Percentiles rank a stretch among this genome's conserved stretches.
Conservation (phyloP, 2,888 invertebrate genomes). For the Serrognathus titanus region DNA sequence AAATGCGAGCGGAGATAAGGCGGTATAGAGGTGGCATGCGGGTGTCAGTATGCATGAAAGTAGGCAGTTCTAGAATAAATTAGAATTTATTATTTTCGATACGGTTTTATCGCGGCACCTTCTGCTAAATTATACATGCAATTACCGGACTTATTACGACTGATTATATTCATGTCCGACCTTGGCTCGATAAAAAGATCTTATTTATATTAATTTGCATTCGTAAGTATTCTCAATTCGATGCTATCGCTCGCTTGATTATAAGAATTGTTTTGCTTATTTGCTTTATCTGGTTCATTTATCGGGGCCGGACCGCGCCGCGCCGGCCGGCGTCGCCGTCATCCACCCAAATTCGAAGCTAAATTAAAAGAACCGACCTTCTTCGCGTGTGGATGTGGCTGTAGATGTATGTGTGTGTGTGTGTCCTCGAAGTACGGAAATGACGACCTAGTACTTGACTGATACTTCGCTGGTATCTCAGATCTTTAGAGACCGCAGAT, state of each 20-base stretch:
- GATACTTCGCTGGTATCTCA: constrained; percentile 2
- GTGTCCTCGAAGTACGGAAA: neutral
- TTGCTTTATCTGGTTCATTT: constrained; percentile 23
- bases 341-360: no score
- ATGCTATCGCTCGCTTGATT: constrained; percentile 19
- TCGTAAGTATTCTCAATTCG: constrained; percentile 28
- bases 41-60: constrained; percentile 29
- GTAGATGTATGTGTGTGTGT: neutral
- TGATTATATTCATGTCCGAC: constrained; percentile 36
- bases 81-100: constrained; percentile 46
- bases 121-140: constrained; percentile 44
- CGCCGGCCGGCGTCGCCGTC: no score
- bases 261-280: constrained; percentile 25
- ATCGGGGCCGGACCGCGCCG: constrained; percentile 2
- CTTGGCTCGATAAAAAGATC: constrained; percentile 34
- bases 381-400: no score
- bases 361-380: no score
- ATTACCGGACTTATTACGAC: constrained; percentile 36
- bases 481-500: constrained; percentile 2
- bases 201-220: constrained; percentile 35
- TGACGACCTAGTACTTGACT: neutral
- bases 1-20: neutral
- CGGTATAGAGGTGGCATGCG: constrained; percentile 13
- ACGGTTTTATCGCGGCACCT: constrained; percentile 44
- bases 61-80: constrained; percentile 39